phyloP scores from a whole-genome alignment of 2,113 vertebrate species.

The Percopsis transmontana region DNA sequence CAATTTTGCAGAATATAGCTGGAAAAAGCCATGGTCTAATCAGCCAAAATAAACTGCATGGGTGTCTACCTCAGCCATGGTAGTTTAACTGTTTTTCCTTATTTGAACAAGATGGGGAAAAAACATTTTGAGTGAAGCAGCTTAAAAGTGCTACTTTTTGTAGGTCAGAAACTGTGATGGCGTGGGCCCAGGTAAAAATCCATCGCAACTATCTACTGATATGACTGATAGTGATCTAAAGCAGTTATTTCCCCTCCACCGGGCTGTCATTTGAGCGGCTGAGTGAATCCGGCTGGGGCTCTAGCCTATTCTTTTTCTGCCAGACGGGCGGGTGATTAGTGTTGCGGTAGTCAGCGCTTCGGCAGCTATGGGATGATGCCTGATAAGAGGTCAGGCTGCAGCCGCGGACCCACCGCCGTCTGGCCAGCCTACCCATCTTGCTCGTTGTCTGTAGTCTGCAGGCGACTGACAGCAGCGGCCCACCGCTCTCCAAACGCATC shows the following conservation, averaged over 20 bases:
- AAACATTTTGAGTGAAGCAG: slow-evolving; percentile 28
- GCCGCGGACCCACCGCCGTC: slow-evolving; percentile 28
- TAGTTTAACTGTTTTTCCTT: slow-evolving; percentile 39
- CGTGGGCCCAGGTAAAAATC: slow-evolving; percentile 51
- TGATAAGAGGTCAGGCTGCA: background rate
- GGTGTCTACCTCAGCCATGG: slow-evolving; percentile 27
- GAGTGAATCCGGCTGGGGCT: slow-evolving; percentile 46
- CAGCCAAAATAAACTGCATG: too few species aligned
- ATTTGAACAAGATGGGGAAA: slow-evolving; percentile 29
- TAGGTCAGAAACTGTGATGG: slow-evolving; percentile 37
- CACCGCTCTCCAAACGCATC: slow-evolving; percentile 15
- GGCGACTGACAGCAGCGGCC: slow-evolving; percentile 24
- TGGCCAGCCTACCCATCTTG: slow-evolving; percentile 37
- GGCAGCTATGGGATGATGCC: background rate
- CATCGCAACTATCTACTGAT: slow-evolving; percentile 56
- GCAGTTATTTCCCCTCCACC: slow-evolving; percentile 61
- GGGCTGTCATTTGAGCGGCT: slow-evolving; percentile 58
- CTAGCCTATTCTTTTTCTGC: slow-evolving; percentile 62
- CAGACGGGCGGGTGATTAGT: slow-evolving; percentile 58
- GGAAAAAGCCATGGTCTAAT: too few species aligned
- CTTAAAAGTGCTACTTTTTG: slow-evolving; percentile 42
- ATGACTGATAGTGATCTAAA: slow-evolving; percentile 70
- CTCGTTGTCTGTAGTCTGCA: slow-evolving; percentile 36
- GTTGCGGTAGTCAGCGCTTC: slow-evolving; percentile 29
- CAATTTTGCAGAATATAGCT: too few species aligned